Conservation (phyloP, 2,113 vertebrate species). For the Rissa tridactyla region DNA sequence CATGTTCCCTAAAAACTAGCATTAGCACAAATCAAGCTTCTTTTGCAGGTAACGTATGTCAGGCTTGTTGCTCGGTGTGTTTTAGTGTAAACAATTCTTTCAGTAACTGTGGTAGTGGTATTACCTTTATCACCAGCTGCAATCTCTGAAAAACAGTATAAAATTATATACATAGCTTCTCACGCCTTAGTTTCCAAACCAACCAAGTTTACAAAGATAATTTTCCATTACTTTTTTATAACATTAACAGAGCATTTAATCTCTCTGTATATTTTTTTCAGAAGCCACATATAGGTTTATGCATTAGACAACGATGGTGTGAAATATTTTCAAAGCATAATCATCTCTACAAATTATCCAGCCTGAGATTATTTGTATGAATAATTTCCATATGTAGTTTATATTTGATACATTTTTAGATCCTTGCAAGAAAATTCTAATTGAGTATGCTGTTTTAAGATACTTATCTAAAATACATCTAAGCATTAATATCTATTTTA, state of each 20-base stretch:
- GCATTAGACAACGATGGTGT: not conserved
- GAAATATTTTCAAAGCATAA: not conserved
- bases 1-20: not conserved
- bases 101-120: not conserved
- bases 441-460: not conserved
- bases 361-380: not conserved
- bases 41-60: not conserved
- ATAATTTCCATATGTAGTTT: not conserved
- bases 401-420: not conserved
- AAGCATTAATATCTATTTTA: not conserved
- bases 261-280: not conserved
- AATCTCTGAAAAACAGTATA: not conserved
- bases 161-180: not conserved
- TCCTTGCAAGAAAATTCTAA: not conserved
- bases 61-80: not conserved
- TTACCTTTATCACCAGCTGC: not conserved
- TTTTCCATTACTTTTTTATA: not conserved
- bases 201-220: not conserved
- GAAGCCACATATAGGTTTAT: not conserved
- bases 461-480: not conserved
- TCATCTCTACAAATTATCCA: not conserved
- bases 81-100: not conserved
- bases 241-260: not conserved
- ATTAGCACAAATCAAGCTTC: not conserved
- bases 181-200: not conserved